Evolutionary conservation across 2,797 vertebrate species (phyloP).

Genomic region (Brachymystax lenok): DNA sequence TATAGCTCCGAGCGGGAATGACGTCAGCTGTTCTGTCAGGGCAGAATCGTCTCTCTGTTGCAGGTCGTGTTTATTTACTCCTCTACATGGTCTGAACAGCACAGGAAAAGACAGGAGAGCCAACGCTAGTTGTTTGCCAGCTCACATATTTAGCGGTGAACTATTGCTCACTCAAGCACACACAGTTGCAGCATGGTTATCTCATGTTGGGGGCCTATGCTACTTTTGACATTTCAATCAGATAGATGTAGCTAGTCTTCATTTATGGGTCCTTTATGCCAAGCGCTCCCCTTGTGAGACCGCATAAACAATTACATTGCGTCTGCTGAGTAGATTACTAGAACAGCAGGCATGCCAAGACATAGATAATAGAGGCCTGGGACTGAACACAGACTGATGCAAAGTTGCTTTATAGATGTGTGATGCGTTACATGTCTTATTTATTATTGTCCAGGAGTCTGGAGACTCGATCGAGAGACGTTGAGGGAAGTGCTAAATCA

Average conservation of each 20-base stretch:
- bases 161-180: conserved; percentile 17
- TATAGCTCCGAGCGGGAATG: conserved; percentile 36
- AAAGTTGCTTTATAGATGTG: background rate
- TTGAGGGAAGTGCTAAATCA: conserved; percentile 15
- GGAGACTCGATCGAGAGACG: background rate
- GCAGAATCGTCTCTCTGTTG: too few relatives aligned
- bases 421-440: background rate
- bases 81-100: too few relatives aligned
- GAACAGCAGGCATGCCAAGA: background rate
- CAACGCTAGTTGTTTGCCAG: conserved; percentile 3
- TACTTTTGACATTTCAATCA: background rate
- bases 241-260: too few relatives aligned
- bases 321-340: background rate
- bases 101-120: background rate
- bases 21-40: background rate
- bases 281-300: background rate
- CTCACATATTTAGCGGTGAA: conserved; percentile 25
- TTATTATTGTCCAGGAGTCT: background rate
- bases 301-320: background rate
- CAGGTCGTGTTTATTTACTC: too few relatives aligned
- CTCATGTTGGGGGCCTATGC: background rate
- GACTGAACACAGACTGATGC: background rate
- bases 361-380: background rate
- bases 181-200: background rate
- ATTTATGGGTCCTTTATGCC: background rate